Evolutionary conservation across 2,113 vertebrate genomes (phyloP).

Genomic region (Copsychus sechellarum): DNA sequence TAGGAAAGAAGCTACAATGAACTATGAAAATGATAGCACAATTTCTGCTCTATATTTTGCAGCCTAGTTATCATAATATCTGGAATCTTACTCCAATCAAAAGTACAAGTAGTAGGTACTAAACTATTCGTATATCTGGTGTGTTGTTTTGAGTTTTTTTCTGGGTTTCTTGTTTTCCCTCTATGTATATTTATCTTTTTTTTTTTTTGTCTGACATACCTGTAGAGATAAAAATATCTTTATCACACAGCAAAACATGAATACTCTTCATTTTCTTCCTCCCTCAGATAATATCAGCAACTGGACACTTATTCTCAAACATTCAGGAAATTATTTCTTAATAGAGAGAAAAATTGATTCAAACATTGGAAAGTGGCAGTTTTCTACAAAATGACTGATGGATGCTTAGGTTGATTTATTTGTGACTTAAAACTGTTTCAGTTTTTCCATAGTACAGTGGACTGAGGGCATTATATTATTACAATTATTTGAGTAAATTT

Average conservation of each 20-base stretch:
- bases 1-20: not conserved
- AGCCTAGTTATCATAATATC: not conserved
- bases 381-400: not conserved
- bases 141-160: fast-evolving
- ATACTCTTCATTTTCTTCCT: not conserved
- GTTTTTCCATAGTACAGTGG: not conserved
- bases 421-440: not conserved
- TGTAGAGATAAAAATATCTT: not conserved
- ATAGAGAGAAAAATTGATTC: not conserved
- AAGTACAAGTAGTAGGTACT: not conserved
- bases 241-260: not conserved
- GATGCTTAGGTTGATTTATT: not conserved
- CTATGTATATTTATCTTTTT: too few species aligned
- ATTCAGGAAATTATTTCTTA: not conserved
- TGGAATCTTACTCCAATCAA: not conserved
- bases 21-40: not conserved
- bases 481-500: not conserved
- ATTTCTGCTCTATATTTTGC: not conserved
- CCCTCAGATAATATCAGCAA: not conserved
- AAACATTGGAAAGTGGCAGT: not conserved
- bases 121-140: not conserved
- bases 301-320: not conserved
- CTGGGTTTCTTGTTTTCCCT: not conserved
- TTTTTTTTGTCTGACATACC: not conserved
- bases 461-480: not conserved